Evolutionary conservation across 2,797 vertebrate species (phyloP).

Genomic region (Acrossocheilus fasciatus): DNA sequence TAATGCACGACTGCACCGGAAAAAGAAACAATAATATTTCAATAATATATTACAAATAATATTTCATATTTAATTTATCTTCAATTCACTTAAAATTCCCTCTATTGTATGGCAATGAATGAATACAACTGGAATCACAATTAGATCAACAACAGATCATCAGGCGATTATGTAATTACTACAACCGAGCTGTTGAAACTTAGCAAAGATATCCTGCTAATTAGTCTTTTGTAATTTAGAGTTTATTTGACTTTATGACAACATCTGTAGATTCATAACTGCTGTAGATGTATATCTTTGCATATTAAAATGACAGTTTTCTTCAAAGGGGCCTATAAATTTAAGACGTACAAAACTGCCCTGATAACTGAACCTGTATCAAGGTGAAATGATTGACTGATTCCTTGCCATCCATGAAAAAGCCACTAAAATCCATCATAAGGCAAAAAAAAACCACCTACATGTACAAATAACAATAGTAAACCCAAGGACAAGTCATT

Average conservation of each 20-base stretch:
- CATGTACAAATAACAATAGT: not conserved
- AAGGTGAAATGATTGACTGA: not conserved
- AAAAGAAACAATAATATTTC: not conserved
- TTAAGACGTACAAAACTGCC: not conserved
- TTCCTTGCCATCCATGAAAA: not conserved
- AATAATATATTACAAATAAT: no score
- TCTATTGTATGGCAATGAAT: not conserved
- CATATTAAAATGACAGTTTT: not conserved
- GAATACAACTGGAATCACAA: not conserved
- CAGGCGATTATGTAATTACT: not conserved
- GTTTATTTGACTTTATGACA: not conserved
- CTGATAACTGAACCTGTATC: conserved; percentile 1
- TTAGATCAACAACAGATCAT: not conserved
- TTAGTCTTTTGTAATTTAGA: not conserved
- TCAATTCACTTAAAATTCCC: not conserved
- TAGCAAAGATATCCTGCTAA: not conserved
- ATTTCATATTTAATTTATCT: not conserved
- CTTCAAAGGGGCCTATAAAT: not conserved
- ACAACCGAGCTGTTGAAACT: not conserved
- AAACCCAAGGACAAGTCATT: not conserved
- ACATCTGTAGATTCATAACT: not conserved
- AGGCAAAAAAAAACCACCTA: not conserved
- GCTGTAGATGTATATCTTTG: not conserved
- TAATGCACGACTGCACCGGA: no score
- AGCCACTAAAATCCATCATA: not conserved